These are phyloP conservation scores for Drosophila arizonae DNA, from an alignment of 1,140 invertebrate species.

Conservation along the genomic window DNA sequence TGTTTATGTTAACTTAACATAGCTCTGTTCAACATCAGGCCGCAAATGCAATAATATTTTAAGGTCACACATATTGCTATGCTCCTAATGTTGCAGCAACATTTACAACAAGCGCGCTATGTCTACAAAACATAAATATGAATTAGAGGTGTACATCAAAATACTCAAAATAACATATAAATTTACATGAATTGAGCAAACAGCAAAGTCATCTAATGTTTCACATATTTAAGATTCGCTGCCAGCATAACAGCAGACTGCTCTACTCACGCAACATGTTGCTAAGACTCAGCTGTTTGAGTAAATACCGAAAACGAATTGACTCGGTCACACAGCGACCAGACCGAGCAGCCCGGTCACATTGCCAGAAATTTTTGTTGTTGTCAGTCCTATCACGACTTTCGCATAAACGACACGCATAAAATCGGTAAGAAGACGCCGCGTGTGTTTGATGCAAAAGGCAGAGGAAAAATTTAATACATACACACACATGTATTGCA, in stretches of 20 bases:
- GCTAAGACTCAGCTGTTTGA: constrained; percentile 31
- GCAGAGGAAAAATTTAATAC: constrained; percentile 40
- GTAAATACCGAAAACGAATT: constrained; percentile 18
- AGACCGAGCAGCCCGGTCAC: constrained; percentile 18
- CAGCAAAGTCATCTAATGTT: no score
- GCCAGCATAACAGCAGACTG: not conserved
- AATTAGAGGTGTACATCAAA: no score
- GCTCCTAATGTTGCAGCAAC: not conserved
- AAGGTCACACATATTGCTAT: not conserved
- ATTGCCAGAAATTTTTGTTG: constrained; percentile 36
- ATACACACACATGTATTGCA: constrained; percentile 43
- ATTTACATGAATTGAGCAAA: not conserved
- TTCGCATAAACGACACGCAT: constrained; percentile 54
- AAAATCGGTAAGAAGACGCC: constrained; percentile 44
- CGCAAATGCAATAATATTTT: not conserved
- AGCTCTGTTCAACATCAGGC: not conserved
- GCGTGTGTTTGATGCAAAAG: constrained; percentile 52
- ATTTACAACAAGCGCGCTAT: not conserved
- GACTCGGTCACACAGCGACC: constrained; percentile 16
- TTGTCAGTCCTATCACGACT: constrained; percentile 52
- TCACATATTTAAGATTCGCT: no score
- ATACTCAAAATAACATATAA: not conserved
- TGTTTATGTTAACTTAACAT: not conserved
- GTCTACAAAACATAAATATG: not conserved
- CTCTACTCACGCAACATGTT: constrained; percentile 23